Evolutionary conservation across 2,113 vertebrate species (phyloP), one percentile per base, ranked within the genome.

Genomic region (Dolichallabes microphthalmus): DNA sequence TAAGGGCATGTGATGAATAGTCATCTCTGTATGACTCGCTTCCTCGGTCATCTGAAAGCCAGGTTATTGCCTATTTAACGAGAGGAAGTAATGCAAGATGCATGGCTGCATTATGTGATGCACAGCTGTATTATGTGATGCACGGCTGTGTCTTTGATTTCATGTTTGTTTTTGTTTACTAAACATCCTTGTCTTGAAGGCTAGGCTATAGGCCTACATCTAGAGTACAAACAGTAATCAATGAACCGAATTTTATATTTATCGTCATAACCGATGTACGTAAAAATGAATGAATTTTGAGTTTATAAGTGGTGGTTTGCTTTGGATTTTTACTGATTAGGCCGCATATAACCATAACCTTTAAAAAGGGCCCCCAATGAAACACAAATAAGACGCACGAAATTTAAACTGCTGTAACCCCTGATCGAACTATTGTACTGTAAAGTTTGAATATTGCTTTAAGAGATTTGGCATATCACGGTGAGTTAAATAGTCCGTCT

Each of bases 1-100:
- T 71, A 39, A 71, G 81, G n/a, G 60, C 61, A 82, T 82, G 80
- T 82, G 60, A 68, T 82, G 63, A 82, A 68, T 82, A 82, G 64
- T 82, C 81, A 82, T 71, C 64, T 82, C 52, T 53, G 52, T 71
- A 66, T 82, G 52, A 82, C 27, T 71, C 9, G 63, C 15, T 52
- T 63, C 39, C 60, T 52, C 39, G 20, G 39, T 0, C 81, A 39
- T 57, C 27, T 35, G 27, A 82, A 82, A 71, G n/a, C 25, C 80
- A 68, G 32, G 58, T 63, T 63, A n/a, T 63, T 35, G 13, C 20
- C 12, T 15, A 4, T 80, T 32, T 15, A 79, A 79, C 3, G n/a
- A 77, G 39, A 50, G 20, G 9, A 12, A 32, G 27, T 30, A 55
- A 32, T 55, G 75, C 75, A 19, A 20, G 52, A 12, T 77, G 17